Conservation (phyloP, 2,797 vertebrate species). For the Syndactyla subalaris region DNA sequence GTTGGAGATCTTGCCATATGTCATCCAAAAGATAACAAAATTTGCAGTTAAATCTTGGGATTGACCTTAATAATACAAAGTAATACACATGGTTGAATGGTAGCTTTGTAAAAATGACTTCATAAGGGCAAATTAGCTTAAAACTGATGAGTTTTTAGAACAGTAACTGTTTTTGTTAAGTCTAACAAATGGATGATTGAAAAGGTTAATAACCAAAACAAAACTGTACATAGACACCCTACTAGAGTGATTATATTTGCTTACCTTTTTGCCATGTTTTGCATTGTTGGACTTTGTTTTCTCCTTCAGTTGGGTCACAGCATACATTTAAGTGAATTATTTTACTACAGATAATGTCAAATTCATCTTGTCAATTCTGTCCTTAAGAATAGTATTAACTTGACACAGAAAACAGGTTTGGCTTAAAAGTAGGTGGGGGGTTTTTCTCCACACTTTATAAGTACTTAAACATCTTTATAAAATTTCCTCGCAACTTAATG, state of each 20-base stretch:
- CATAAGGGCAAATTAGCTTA: not conserved
- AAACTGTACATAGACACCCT: not conserved
- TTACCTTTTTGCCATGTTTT: not conserved
- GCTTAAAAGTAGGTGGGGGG: not conserved
- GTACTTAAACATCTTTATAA: not conserved
- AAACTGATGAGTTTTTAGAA: not conserved
- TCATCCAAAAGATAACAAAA: not conserved
- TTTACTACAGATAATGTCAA: not conserved
- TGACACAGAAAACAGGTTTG: not conserved
- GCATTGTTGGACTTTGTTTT: not conserved
- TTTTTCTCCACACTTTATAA: not conserved
- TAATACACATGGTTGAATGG: not conserved
- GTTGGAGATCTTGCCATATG: conserved; percentile 50
- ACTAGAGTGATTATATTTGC: not conserved
- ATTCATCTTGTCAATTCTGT: not conserved
- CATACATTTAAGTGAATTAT: not conserved
- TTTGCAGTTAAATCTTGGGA: not conserved
- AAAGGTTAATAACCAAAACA: not conserved
- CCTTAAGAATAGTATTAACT: not conserved
- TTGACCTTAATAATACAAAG: not conserved
- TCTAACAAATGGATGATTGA: not conserved
- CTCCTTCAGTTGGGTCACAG: not conserved
- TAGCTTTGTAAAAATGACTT: not conserved
- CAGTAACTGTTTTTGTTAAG: not conserved
- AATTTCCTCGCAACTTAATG: not conserved